Percentiles rank a stretch among this genome's conserved stretches.
These are phyloP conservation scores for Globicephala melas DNA, from an alignment of 2,113 vertebrate species.

Conservation along the genomic window DNA sequence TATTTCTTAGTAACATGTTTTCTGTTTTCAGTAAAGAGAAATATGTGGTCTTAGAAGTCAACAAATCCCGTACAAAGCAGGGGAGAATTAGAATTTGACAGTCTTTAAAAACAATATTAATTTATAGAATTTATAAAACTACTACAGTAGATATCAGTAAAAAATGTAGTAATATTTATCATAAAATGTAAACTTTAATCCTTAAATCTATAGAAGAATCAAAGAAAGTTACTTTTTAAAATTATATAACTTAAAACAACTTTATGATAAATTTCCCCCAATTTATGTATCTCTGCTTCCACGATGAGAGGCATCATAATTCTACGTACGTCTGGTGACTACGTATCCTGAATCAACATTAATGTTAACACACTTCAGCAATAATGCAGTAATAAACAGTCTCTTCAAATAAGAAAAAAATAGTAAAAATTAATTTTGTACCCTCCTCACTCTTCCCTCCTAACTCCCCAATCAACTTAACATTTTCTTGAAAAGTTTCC, in stretches of 20 bases:
- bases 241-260: slow-evolving; percentile 46
- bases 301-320: neutral
- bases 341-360: neutral
- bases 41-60: neutral
- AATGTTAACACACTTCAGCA: neutral
- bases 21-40: neutral
- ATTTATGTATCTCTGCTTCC: neutral
- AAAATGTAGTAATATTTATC: neutral
- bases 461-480: slow-evolving; percentile 41
- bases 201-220: neutral
- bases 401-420: slow-evolving; percentile 51
- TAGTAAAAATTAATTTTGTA: slow-evolving; percentile 65
- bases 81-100: neutral
- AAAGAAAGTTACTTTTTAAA: neutral
- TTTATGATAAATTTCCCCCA: slow-evolving; percentile 13
- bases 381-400: neutral
- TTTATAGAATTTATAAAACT: neutral
- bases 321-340: neutral
- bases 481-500: slow-evolving; percentile 61
- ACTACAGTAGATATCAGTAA: neutral
- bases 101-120: neutral
- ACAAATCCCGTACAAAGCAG: neutral
- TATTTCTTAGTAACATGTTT: slow-evolving; percentile 23
- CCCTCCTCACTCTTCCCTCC: neutral
- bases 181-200: slow-evolving; percentile 6